Evolutionary conservation across 37 sponge, comb jelly and placozoan genomes (phyloP).

Genomic region (Diacarnus erythraeanus): DNA sequence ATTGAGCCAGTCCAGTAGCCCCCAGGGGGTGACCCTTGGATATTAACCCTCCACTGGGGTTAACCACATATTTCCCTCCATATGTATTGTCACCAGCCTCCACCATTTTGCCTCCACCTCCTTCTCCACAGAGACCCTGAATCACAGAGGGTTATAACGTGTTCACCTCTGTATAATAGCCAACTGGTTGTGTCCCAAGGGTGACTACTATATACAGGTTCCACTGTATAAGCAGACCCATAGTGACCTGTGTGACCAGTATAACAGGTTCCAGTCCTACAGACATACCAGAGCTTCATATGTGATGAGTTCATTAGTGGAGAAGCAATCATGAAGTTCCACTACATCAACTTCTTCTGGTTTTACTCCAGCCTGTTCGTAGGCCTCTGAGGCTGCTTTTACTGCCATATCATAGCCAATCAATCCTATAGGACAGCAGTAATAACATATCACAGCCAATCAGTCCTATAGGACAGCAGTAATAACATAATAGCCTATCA

Average conservation of each 20-base stretch:
- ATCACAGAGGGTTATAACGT: no score
- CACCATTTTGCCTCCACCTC: conserved; percentile 57
- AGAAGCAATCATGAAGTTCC: conserved; percentile 81
- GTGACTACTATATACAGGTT: no score
- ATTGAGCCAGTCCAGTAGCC: conserved; percentile 80
- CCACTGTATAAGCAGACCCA: no score
- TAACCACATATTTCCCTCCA: conserved; percentile 73
- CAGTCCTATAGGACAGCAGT: no score
- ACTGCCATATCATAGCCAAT: conserved; percentile 70
- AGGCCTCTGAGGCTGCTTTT: conserved; percentile 53
- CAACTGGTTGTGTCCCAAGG: no score
- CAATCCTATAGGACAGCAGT: conserved; percentile 32
- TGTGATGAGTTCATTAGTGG: conserved; percentile 73
- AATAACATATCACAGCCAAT: no score
- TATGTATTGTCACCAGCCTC: conserved; percentile 67
- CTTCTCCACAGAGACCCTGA: conserved; percentile 67
- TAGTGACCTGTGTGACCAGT: no score
- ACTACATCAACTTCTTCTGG: conserved; percentile 62
- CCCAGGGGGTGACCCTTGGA: conserved; percentile 85
- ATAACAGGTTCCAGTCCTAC: no score
- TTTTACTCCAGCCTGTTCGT: conserved; percentile 36
- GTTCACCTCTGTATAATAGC: no score
- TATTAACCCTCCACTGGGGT: conserved; percentile 77
- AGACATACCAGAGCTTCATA: conserved; percentile 69
- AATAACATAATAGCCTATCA: no score